Base-by-base conservation (phyloP, 2,113 vertebrate genomes). In the Himantopus leucocephalus region DNA sequence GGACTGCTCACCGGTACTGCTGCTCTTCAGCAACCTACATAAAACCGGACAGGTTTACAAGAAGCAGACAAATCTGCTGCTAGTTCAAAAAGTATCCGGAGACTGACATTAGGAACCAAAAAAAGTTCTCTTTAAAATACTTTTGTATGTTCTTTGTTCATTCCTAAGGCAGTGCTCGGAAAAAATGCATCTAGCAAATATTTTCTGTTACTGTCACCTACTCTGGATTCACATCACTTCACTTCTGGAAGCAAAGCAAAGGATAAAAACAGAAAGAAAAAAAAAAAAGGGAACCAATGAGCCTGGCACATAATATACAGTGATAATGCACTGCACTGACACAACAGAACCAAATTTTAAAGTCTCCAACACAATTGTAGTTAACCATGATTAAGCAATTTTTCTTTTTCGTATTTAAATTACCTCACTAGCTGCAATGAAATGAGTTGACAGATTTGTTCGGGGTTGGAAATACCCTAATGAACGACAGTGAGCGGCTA, bases 171-270 rank as follows among this genome's bases (percentile, higher is more conserved):
- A 87, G 55, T 1, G 1, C 8, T 53, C 48, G 47, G 32, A 29
- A 66, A 66, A 82, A 80, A 48, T 0, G 0, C 10, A 9, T 6
- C 48, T 30, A 29, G 23, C 12, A 24, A 1, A 1, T 53, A 55
- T 50, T 80, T 83, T 26, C n/a, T 59, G 6, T 12, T 30, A 1
- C 21, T 41, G 35, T 13, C 14, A 8, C 22, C 32, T 26, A 15
- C 17, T 53, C 53, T 48, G 39, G 7, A 26, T 12, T 78, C 53
- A 30, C 24, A 35, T 12, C 10, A 8, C 32, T 56, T 74, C 15
- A 43, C 21, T 85, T 66, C 64, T 43, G 9, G 37, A 43, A 7
- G 4, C 39, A 77, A 45, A 75, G 11, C 52, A 35, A 68, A 81
- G 17, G 27, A 47, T 32, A 71, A 91, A 50, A 58, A 3, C 2